Evolutionary conservation across 1,140 invertebrate genomes (phyloP).

Genomic region (Drosophila pseudoobscura): DNA sequence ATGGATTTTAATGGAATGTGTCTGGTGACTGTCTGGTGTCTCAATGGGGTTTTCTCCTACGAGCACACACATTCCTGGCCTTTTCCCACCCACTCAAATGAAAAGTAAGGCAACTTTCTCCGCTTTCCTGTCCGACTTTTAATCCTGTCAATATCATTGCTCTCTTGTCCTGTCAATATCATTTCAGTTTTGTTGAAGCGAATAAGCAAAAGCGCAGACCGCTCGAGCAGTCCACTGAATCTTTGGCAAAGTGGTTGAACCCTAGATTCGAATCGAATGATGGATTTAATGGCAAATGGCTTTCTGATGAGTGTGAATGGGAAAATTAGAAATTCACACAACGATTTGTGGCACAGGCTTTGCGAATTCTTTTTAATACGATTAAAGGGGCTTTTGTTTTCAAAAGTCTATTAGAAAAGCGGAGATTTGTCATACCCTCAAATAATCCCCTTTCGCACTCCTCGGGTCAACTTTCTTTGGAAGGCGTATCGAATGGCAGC

Average conservation of each 20-base stretch:
- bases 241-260: slow-evolving; percentile 45
- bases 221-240: slow-evolving; percentile 18
- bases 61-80: too few relatives aligned
- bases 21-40: background rate
- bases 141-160: slow-evolving; percentile 30
- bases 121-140: slow-evolving; percentile 1
- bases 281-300: slow-evolving; percentile 37
- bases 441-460: too few relatives aligned
- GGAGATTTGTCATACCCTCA: slow-evolving; percentile 17
- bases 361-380: slow-evolving; percentile 30
- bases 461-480: slow-evolving; percentile 22
- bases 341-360: slow-evolving; percentile 10
- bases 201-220: slow-evolving; percentile 20
- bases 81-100: slow-evolving; percentile 30
- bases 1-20: slow-evolving; percentile 32
- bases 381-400: slow-evolving; percentile 27
- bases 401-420: slow-evolving; percentile 10
- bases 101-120: slow-evolving; percentile 29
- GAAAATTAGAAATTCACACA: slow-evolving; percentile 41
- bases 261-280: slow-evolving; percentile 15
- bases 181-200: slow-evolving; percentile 15
- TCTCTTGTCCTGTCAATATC: slow-evolving; percentile 34
- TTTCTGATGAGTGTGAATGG: slow-evolving; percentile 47
- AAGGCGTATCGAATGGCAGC: background rate
- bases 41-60: background rate